Conservation (phyloP, 2,888 invertebrate genomes). For the Norana najaformis region DNA sequence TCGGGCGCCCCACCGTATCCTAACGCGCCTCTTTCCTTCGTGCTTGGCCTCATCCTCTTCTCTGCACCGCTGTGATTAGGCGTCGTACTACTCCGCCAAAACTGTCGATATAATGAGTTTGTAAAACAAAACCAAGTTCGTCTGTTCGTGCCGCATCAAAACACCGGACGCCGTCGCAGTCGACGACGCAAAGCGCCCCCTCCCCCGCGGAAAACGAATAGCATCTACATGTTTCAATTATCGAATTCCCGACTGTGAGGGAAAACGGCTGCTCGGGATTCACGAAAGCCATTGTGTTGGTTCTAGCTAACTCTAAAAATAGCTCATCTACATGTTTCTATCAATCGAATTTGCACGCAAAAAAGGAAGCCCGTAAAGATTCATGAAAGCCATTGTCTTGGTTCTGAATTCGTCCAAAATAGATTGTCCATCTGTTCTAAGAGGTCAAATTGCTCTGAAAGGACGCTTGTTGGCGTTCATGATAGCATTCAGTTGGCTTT, state of each 20-base stretch:
- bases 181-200: not conserved
- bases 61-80: not conserved
- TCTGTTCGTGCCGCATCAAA: not conserved
- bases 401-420: not conserved
- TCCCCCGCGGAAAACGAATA: not conserved
- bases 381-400: not conserved
- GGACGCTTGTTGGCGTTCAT: not conserved
- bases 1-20: too few species aligned
- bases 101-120: constrained; percentile 5
- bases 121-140: not conserved
- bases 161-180: not conserved
- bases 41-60: not conserved
- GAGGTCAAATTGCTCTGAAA: not conserved
- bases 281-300: constrained; percentile 5
- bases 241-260: not conserved
- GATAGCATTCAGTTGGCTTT: not conserved
- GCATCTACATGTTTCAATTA: constrained; percentile 13
- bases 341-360: not conserved
- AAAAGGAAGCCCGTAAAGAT: not conserved
- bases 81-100: not conserved
- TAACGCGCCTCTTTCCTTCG: not conserved
- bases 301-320: not conserved
- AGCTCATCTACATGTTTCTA: not conserved
- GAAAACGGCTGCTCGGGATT: constrained; percentile 13
- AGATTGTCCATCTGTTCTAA: not conserved